phyloP scores from a whole-genome alignment of 2,888 invertebrate species.

The Theretra japonica region DNA sequence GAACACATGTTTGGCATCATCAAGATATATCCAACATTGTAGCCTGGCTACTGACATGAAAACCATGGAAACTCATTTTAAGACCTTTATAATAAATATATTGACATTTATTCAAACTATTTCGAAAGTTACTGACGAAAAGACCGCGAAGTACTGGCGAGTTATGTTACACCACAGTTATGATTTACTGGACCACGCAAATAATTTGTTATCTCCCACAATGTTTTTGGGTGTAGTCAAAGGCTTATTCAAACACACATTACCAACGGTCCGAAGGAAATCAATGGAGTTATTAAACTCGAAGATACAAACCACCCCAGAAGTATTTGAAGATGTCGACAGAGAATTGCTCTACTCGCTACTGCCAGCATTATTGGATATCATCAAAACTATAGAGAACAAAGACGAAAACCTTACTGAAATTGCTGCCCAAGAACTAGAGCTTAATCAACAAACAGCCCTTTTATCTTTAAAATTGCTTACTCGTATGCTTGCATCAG shows the following conservation, averaged over 20 bases:
- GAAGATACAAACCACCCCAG: conserved; percentile 89
- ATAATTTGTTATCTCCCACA: conserved; percentile 90
- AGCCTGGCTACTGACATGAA: conserved; percentile 78
- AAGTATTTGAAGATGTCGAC: conserved; percentile 84
- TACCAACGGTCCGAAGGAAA: conserved; percentile 89
- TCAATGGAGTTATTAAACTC: conserved; percentile 93
- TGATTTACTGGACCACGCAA: conserved; percentile 92
- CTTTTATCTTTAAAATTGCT: conserved; percentile 92
- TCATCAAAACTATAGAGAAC: conserved; percentile 82
- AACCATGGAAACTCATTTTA: conserved; percentile 86
- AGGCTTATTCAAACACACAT: conserved; percentile 88
- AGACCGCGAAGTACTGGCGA: conserved; percentile 91
- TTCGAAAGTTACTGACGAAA: conserved; percentile 86
- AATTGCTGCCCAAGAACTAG: conserved; percentile 83
- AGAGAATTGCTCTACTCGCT: conserved; percentile 83
- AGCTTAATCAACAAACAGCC: conserved; percentile 92
- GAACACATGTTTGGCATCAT: conserved; percentile 87
- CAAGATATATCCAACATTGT: conserved; percentile 88
- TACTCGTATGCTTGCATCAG: conserved; percentile 88
- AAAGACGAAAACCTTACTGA: conserved; percentile 61
- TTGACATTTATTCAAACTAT: conserved; percentile 88
- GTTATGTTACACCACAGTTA: conserved; percentile 91
- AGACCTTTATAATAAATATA: conserved; percentile 88
- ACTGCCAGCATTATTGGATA: conserved; percentile 85
- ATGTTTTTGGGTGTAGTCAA: conserved; percentile 92